Percentiles rank a stretch among this genome's conserved stretches.
Evolutionary conservation across 1,140 invertebrate genomes (phyloP).

Genomic region (Zophobas atratus): DNA sequence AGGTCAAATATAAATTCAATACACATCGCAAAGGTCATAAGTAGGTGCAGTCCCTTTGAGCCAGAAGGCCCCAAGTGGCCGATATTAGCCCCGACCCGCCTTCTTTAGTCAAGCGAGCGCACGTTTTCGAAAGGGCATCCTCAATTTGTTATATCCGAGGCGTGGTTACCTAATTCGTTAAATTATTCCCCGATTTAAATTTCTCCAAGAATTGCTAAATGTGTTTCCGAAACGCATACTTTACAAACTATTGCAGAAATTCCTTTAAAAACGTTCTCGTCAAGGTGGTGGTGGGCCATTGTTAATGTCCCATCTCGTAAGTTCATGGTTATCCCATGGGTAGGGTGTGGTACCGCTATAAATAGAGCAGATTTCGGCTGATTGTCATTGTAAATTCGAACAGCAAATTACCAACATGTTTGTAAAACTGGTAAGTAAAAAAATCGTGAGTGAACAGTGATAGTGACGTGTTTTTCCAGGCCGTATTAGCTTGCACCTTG

Average conservation of each 20-base stretch:
- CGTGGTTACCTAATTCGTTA: constrained; percentile 23
- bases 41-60: constrained; percentile 37
- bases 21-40: constrained; percentile 32
- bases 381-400: constrained; percentile 62
- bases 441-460: constrained; percentile 10
- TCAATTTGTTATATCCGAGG: constrained; percentile 17
- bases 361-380: constrained; percentile 62
- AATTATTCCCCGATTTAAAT: constrained; percentile 30
- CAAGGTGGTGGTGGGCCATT: constrained; percentile 43
- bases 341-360: constrained; percentile 64
- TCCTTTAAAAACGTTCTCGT: constrained; percentile 18
- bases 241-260: constrained; percentile 34
- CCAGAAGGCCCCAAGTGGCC: constrained; percentile 27
- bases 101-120: neutral
- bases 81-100: constrained; percentile 9
- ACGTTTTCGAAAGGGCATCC: constrained; percentile 32
- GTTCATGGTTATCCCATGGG: constrained; percentile 44
- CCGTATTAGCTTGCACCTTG: constrained; percentile 60
- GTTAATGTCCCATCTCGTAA: constrained; percentile 42
- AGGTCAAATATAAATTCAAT: constrained; percentile 34
- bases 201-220: constrained; percentile 24
- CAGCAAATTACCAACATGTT: constrained; percentile 66
- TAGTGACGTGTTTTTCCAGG: constrained; percentile 56
- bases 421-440: constrained; percentile 66
- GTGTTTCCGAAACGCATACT: constrained; percentile 14